These are phyloP conservation scores for Calameuta pallipes DNA, from an alignment of 2,888 invertebrate species.

Conservation along the genomic window DNA sequence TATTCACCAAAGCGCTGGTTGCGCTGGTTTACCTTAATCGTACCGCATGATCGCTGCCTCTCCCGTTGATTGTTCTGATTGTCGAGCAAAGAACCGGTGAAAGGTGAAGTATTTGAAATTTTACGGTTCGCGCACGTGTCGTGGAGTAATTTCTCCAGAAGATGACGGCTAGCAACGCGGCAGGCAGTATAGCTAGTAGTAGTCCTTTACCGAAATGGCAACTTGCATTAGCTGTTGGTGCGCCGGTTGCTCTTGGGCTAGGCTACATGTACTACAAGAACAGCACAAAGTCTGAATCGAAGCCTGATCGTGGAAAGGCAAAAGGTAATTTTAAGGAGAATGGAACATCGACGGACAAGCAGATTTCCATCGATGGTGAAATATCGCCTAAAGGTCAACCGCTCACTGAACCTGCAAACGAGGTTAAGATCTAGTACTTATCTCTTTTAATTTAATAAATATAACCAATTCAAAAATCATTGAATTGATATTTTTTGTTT, in stretches of 20 bases:
- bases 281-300: slow-evolving; percentile 59
- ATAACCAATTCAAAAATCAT: neutral
- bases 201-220: slow-evolving; percentile 85
- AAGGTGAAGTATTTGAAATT: slow-evolving; percentile 4
- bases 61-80: slow-evolving; percentile 13
- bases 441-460: neutral
- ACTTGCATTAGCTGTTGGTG: slow-evolving; percentile 84
- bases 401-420: slow-evolving; percentile 51
- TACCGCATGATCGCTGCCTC: slow-evolving; percentile 21
- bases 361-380: slow-evolving; percentile 73
- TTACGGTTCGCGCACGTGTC: neutral
- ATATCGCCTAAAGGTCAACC: slow-evolving; percentile 64
- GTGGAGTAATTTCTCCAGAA: slow-evolving; percentile 10
- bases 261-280: slow-evolving; percentile 82
- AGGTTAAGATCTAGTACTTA: slow-evolving; percentile 47
- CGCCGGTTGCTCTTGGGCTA: slow-evolving; percentile 84
- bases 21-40: slow-evolving; percentile 11
- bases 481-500: neutral
- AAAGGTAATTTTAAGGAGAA: slow-evolving; percentile 64
- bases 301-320: slow-evolving; percentile 40
- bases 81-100: neutral
- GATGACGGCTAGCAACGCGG: slow-evolving; percentile 50
- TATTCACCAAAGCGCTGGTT: slow-evolving; percentile 17
- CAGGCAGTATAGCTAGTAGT: slow-evolving; percentile 53
- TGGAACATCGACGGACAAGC: slow-evolving; percentile 68